Base-by-base conservation (phyloP, 2,797 vertebrate genomes). In the Malurus splendens region DNA sequence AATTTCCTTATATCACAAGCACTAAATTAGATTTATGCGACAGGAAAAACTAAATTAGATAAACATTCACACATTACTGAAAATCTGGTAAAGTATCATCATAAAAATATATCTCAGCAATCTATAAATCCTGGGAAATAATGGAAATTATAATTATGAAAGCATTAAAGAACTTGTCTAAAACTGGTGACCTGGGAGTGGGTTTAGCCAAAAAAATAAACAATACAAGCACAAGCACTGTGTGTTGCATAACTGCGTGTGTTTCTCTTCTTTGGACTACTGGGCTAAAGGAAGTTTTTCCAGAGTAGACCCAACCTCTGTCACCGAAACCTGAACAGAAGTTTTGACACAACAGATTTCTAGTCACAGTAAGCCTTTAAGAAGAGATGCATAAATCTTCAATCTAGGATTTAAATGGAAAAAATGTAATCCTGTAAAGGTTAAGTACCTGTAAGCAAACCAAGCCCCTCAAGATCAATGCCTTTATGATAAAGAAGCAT, bases 121-220 rank as follows among this genome's bases (percentile, higher is more conserved):
- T 27, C 55, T 50, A 13, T 7, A 82, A 60, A 48, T 41, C 17
- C 7, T 55, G 9, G 12, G 52, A 91, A 77, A 64, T 7, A 71
- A 74, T 18, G 2, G 57, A 70, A 57, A 30, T 36, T 39, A 2
- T 32, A 45, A 25, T 30, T 42, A 30, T 39, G n/a, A 81, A 74
- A 74, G 18, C 14, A 33, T 80, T 70, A 38, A 75, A 59, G 20
- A 48, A 51, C 23, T 82, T 59, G 18, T 66, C 55, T 45, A 47
- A 86, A 56, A 56, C 10, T 54, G 23, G 66, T 70, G 48, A n/a
- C 7, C 18, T 42, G 57, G 15, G 24, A 61, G 15, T 16, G 9
- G 24, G 11, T 65, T 92, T 42, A 73, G 30, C 10, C 17, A 87
- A n/a, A 39, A 85, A 89, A 79, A 85, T 9, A 70, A 80, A 54